phyloP scores from a whole-genome alignment of 2,888 invertebrate species.

The Leucophenga maculata region DNA sequence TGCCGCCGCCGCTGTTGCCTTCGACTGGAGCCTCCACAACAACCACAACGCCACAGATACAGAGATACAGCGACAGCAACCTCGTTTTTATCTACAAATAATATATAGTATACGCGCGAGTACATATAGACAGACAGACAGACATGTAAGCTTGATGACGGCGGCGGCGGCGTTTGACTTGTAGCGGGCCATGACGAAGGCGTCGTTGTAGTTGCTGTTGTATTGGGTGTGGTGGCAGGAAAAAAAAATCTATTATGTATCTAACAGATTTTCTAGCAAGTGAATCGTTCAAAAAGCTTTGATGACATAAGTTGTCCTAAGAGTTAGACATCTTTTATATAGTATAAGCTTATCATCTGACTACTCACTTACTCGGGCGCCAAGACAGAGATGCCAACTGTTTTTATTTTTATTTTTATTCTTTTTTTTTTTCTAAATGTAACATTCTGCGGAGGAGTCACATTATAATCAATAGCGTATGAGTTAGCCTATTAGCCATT shows the following conservation, averaged over 20 bases:
- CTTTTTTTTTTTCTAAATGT: background rate
- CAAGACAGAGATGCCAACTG: background rate
- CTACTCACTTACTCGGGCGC: background rate
- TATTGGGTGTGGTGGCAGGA: conserved; percentile 14
- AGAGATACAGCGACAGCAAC: conserved; percentile 5
- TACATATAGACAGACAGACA: background rate
- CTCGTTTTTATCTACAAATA: conserved; percentile 27
- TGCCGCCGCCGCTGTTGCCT: background rate
- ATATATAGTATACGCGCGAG: conserved; percentile 9
- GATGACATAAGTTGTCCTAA: too few species aligned
- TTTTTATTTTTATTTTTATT: background rate
- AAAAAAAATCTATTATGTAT: background rate
- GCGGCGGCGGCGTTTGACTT: background rate
- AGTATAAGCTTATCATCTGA: too few species aligned
- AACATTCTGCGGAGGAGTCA: background rate
- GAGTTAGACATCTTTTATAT: background rate
- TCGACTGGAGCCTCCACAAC: conserved; percentile 9
- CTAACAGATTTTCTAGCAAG: conserved; percentile 6
- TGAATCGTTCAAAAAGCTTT: background rate
- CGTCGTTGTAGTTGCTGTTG: background rate
- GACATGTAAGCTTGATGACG: conserved; percentile 3
- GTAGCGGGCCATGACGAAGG: background rate
- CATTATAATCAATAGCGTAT: background rate
- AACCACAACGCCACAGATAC: background rate
- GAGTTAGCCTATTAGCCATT: background rate